phyloP scores from a whole-genome alignment of 2,888 invertebrate species.

The Caenorhabditis sp. region DNA sequence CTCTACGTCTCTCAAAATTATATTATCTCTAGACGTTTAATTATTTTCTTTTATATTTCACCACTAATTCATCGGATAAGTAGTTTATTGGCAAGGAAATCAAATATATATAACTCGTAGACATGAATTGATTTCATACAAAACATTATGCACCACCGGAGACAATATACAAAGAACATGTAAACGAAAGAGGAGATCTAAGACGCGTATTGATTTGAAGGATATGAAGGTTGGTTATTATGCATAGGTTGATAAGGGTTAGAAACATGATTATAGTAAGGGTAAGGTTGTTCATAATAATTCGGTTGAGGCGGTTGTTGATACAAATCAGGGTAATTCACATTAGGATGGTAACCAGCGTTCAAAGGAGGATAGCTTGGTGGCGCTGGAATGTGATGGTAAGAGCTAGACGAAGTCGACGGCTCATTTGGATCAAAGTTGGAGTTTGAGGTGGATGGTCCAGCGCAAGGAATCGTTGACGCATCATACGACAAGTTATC shows the following conservation, averaged over 20 bases:
- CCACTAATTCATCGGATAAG: too few species aligned
- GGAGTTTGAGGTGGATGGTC: not conserved
- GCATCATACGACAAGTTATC: slow-evolving; percentile 27
- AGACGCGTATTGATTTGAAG: not conserved
- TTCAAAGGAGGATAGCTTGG: slow-evolving; percentile 21
- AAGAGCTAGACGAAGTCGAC: slow-evolving; percentile 2
- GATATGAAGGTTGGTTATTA: not conserved
- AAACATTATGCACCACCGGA: not conserved
- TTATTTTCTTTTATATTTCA: not conserved
- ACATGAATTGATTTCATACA: not conserved
- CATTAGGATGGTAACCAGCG: slow-evolving; percentile 29
- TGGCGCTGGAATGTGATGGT: slow-evolving; percentile 28
- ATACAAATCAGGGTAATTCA: slow-evolving; percentile 32
- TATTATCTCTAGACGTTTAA: not conserved
- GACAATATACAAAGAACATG: not conserved
- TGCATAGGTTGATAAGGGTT: not conserved
- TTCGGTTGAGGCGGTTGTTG: slow-evolving; percentile 10
- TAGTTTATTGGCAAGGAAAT: too few species aligned
- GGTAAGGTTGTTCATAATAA: not conserved
- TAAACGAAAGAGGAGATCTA: not conserved
- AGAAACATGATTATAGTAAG: not conserved
- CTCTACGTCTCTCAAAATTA: not conserved
- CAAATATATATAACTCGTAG: not conserved
- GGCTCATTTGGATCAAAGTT: not conserved
- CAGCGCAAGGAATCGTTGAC: slow-evolving; percentile 1